Conservation (phyloP, 2,888 invertebrate species). For the Xylocampa areola region DNA sequence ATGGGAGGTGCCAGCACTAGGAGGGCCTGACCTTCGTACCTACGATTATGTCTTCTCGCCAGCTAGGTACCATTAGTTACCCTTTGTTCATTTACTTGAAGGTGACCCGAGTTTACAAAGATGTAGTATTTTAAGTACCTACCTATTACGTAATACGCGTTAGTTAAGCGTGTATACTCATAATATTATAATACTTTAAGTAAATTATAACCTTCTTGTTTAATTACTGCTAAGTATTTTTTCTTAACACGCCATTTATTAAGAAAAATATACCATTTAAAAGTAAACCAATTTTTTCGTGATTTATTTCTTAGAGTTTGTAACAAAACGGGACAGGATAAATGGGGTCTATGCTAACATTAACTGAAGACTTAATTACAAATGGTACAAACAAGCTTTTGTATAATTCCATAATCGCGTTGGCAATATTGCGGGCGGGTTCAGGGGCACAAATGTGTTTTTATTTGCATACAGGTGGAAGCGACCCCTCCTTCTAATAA, state of each 20-base stretch:
- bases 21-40: conserved; percentile 63
- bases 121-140: conserved; percentile 9
- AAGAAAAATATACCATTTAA: conserved; percentile 12
- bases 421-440: conserved; percentile 5
- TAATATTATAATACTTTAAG: conserved; percentile 30
- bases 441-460: neutral
- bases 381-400: neutral
- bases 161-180: conserved; percentile 23
- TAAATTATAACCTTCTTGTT: conserved; percentile 35
- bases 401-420: conserved; percentile 1
- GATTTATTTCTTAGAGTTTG: conserved; percentile 21
- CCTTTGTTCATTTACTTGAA: conserved; percentile 49
- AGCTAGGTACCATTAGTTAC: conserved; percentile 38
- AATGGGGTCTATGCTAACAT: conserved; percentile 7
- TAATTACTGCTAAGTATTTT: conserved; percentile 34
- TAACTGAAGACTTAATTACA: conserved; percentile 1
- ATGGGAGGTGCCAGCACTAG: conserved; percentile 56
- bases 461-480: conserved; percentile 22
- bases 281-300: conserved; percentile 19
- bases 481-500: conserved; percentile 5
- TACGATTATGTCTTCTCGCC: conserved; percentile 54
- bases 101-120: conserved; percentile 43
- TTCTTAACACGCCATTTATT: conserved; percentile 33
- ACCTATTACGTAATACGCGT: conserved; percentile 15
- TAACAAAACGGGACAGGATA: conserved; percentile 15